A percentile compares a stretch with the other conserved stretches of the same genome.
Conservation (phyloP, 2,888 invertebrate species). For the Desoria tigrina region DNA sequence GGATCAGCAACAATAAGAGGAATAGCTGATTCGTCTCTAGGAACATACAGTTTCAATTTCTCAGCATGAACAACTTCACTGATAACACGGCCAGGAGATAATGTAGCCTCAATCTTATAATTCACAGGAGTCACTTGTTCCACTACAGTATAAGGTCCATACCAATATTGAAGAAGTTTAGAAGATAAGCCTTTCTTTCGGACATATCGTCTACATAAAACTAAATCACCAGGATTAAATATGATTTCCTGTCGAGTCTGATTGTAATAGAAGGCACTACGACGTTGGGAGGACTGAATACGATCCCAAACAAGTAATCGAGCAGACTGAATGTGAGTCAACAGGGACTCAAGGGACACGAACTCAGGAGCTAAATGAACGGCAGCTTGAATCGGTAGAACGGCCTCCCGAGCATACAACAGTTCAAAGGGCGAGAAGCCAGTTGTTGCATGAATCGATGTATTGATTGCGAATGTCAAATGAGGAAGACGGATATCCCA, state of each 20-base stretch:
- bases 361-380: background rate
- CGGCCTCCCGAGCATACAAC: background rate
- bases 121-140: background rate
- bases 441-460: background rate
- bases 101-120: background rate
- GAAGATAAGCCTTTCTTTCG: background rate
- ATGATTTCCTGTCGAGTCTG: background rate
- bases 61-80: background rate
- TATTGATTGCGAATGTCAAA: slow-evolving; percentile 10
- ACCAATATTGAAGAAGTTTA: background rate
- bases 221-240: background rate
- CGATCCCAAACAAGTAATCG: background rate
- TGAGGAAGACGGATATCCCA: slow-evolving; percentile 2
- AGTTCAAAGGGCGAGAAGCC: slow-evolving; percentile 1
- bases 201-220: background rate
- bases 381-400: background rate
- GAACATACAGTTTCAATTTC: background rate
- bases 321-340: background rate
- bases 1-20: too few relatives aligned
- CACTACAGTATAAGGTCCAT: background rate
- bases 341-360: background rate
- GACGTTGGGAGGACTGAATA: background rate
- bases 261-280: background rate
- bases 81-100: background rate
- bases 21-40: too few relatives aligned